phyloP scores from a whole-genome alignment of 2,888 invertebrate species.

The Crepidodera aurea region DNA sequence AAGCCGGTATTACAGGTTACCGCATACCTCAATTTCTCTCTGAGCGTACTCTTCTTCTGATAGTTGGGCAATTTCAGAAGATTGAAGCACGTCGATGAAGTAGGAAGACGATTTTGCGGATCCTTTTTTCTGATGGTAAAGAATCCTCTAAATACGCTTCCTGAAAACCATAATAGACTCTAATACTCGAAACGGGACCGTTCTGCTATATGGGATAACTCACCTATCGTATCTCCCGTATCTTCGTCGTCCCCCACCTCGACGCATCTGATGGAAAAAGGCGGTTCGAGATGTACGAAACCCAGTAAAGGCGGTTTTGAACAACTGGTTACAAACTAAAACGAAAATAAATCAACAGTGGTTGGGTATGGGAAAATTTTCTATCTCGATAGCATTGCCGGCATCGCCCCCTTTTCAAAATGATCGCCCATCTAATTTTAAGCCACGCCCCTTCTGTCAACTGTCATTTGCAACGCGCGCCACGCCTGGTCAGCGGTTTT shows the following conservation, averaged over 20 bases:
- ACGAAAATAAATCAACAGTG: no score
- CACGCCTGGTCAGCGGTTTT: no score
- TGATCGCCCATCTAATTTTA: no score
- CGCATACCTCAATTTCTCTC: constrained; percentile 96
- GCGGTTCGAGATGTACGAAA: constrained; percentile 95
- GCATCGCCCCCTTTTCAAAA: no score
- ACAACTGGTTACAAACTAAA: constrained; percentile 78
- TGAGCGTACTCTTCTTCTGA: constrained; percentile 91
- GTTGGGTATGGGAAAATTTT: no score
- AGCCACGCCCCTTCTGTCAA: no score
- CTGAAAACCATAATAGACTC: no score
- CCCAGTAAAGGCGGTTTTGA: constrained; percentile 96
- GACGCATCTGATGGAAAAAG: constrained; percentile 97
- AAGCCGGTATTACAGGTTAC: constrained; percentile 98
- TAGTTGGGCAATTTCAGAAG: constrained; percentile 98
- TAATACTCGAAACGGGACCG: no score
- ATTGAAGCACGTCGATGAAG: constrained; percentile 99
- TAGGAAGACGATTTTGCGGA: constrained; percentile 93
- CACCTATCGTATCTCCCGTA: constrained; percentile 85
- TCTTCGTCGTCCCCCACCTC: constrained; percentile 99
- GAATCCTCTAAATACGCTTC: constrained; percentile 96
- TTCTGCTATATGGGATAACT: no score
- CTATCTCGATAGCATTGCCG: no score
- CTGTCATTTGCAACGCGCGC: no score
- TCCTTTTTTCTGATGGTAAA: constrained; percentile 96